phyloP scores from a whole-genome alignment of 2,797 vertebrate genomes.

The Glyptemys insculpta region DNA sequence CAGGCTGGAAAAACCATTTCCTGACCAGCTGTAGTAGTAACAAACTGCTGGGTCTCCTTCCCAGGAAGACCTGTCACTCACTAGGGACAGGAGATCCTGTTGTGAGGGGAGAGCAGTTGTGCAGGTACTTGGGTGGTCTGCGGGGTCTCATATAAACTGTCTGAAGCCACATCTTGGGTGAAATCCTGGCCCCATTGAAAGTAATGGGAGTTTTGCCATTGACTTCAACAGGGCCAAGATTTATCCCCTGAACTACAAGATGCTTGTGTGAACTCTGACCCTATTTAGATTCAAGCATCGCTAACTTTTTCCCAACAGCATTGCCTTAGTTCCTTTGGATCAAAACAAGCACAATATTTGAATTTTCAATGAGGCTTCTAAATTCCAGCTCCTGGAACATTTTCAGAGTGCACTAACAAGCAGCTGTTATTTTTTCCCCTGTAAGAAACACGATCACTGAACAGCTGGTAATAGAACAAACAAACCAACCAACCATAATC shows the following conservation, averaged over 20 bases:
- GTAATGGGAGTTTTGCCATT: not conserved
- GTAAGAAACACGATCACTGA: not conserved
- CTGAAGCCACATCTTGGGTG: not conserved
- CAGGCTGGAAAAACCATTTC: not conserved
- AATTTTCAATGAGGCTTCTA: not conserved
- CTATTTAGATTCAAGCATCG: not conserved
- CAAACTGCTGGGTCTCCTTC: not conserved
- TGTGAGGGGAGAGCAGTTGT: not conserved
- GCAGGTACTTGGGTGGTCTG: not conserved
- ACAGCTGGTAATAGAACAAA: not conserved
- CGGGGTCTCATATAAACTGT: not conserved
- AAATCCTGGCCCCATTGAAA: not conserved
- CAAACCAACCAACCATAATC: not conserved
- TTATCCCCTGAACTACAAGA: rapidly evolving
- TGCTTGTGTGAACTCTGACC: not conserved
- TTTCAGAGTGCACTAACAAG: not conserved
- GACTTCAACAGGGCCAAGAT: not conserved
- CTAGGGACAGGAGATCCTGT: not conserved
- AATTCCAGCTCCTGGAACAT: not conserved
- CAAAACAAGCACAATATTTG: not conserved
- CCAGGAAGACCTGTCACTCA: not conserved
- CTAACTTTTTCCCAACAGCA: not conserved
- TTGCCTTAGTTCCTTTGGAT: not conserved
- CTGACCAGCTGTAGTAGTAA: not conserved
- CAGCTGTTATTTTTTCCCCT: not conserved